These are phyloP conservation scores for Tauraco erythrolophus DNA, from an alignment of 2,113 vertebrate species.

Conservation along the genomic window DNA sequence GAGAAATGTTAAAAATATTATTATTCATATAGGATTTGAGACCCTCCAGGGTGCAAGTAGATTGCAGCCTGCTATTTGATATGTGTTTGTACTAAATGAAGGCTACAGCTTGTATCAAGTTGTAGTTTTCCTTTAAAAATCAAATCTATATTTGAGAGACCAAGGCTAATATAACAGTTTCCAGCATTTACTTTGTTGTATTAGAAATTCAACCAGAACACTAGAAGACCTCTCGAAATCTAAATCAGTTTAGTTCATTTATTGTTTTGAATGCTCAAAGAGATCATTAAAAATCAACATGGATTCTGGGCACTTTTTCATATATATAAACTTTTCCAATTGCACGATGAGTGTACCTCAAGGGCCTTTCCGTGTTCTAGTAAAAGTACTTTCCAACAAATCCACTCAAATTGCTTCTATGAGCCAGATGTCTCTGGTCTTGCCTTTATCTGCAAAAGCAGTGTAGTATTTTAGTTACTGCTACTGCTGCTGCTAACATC, in stretches of 20 bases:
- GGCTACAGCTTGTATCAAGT: background rate
- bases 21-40: background rate
- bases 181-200: background rate
- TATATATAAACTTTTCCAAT: background rate
- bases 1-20: background rate
- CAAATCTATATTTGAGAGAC: background rate
- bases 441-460: background rate
- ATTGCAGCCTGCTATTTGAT: background rate
- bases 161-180: background rate
- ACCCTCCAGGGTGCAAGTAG: background rate
- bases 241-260: background rate
- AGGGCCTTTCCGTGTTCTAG: background rate
- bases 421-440: background rate
- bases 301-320: background rate
- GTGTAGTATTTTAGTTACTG: background rate
- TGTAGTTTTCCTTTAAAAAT: background rate
- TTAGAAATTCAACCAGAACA: background rate
- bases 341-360: background rate
- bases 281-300: background rate
- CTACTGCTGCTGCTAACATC: background rate
- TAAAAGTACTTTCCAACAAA: background rate
- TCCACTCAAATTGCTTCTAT: background rate
- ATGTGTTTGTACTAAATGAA: background rate
- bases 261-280: background rate
- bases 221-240: background rate